phyloP scores from a whole-genome alignment of 1,140 invertebrate genomes.

The Caenorhabditis latens region DNA sequence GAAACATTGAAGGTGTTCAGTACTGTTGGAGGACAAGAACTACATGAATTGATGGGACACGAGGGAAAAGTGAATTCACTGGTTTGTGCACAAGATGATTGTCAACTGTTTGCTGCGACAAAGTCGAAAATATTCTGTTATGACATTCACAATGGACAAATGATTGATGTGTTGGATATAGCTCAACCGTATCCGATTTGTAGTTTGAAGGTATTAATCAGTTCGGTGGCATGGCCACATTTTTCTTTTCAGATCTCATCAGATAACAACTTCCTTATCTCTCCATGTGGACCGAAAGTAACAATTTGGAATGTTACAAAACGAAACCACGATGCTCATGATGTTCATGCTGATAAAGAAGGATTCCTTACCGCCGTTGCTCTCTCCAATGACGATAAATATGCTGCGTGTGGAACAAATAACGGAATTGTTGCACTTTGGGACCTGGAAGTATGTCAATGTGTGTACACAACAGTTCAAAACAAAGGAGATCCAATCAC shows the following conservation, averaged over 20 bases:
- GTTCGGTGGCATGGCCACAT: not conserved
- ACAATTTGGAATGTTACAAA: conserved; percentile 69
- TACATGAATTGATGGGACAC: conserved; percentile 74
- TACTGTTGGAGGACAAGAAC: conserved; percentile 74
- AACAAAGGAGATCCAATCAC: conserved; percentile 64
- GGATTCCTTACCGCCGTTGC: conserved; percentile 65
- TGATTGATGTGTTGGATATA: conserved; percentile 64
- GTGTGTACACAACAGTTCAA: conserved; percentile 64
- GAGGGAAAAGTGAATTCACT: conserved; percentile 67
- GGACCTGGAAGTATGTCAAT: conserved; percentile 69
- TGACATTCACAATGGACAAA: conserved; percentile 68
- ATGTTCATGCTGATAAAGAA: conserved; percentile 61
- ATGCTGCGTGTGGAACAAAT: conserved; percentile 67
- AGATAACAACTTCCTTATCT: conserved; percentile 67
- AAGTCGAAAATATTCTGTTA: conserved; percentile 67
- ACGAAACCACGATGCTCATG: conserved; percentile 60
- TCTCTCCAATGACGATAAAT: conserved; percentile 64
- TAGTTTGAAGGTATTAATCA: conserved; percentile 54
- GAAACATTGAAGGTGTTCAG: conserved; percentile 75
- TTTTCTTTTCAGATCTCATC: conserved; percentile 58
- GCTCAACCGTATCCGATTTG: conserved; percentile 52
- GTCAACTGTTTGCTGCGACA: conserved; percentile 67
- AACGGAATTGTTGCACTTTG: conserved; percentile 67
- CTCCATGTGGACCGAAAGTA: conserved; percentile 62
- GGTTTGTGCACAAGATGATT: conserved; percentile 67